Conservation (phyloP, 64 coral and sea anemone genomes). For the Anthopleura sola region DNA sequence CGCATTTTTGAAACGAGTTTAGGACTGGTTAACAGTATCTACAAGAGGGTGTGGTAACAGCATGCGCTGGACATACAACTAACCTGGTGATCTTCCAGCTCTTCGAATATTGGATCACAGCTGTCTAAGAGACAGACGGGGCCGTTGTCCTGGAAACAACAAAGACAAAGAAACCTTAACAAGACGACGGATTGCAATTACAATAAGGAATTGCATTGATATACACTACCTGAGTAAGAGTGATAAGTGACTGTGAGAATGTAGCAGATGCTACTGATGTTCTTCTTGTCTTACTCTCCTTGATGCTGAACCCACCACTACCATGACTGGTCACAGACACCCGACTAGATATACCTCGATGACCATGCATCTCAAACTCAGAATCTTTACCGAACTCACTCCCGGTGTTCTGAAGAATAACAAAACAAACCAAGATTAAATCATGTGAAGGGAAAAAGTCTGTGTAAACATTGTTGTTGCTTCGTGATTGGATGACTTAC, state of each 20-base stretch:
- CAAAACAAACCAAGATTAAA: too few relatives aligned
- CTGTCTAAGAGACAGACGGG: conserved; percentile 81
- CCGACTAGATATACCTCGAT: conserved; percentile 84
- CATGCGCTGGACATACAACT: neutral
- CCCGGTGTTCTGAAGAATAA: conserved; percentile 58
- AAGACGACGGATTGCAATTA: neutral
- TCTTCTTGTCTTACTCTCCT: conserved; percentile 77
- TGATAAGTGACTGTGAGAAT: conserved; percentile 84
- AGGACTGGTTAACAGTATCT: too few relatives aligned
- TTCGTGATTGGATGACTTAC: conserved; percentile 23
- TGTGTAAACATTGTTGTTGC: too few relatives aligned
- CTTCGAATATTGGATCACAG: conserved; percentile 98
- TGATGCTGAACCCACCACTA: conserved; percentile 91
- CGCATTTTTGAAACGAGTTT: too few relatives aligned
- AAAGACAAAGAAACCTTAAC: neutral
- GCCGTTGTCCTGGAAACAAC: conserved; percentile 65
- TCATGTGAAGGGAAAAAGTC: too few relatives aligned
- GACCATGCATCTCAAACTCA: conserved; percentile 68
- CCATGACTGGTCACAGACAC: conserved; percentile 90
- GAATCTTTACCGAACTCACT: conserved; percentile 89
- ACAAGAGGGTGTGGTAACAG: too few relatives aligned
- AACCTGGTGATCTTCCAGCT: conserved; percentile 96
- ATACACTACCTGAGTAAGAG: conserved; percentile 70
- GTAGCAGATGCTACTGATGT: conserved; percentile 69
- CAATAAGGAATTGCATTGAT: neutral